A percentile compares a stretch with the other conserved stretches of the same genome.
phyloP scores from a whole-genome alignment of 2,113 vertebrate genomes.

The Dasypus novemcinctus region DNA sequence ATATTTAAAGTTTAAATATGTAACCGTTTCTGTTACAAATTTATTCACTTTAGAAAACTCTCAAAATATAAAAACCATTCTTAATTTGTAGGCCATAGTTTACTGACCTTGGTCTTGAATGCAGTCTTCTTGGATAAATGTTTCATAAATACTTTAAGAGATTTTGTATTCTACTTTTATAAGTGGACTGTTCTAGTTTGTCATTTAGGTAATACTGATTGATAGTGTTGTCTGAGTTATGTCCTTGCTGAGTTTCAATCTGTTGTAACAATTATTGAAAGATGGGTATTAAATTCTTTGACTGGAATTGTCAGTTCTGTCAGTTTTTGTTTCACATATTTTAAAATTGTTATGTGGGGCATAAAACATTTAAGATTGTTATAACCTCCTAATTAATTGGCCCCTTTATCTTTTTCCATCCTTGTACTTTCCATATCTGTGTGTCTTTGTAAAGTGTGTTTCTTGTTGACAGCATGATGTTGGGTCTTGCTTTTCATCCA shows the following conservation, averaged over 20 bases:
- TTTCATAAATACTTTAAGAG: neutral
- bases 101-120: neutral
- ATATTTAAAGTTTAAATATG: conserved; percentile 13
- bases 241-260: neutral
- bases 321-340: conserved; percentile 10
- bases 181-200: neutral
- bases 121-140: conserved; percentile 13
- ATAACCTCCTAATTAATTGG: neutral
- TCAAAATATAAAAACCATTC: conserved; percentile 18
- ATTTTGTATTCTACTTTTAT: neutral
- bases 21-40: neutral
- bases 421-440: conserved; percentile 19
- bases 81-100: neutral
- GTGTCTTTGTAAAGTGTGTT: neutral
- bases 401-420: neutral
- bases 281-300: neutral
- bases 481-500: neutral
- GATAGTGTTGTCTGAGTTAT: neutral
- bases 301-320: neutral
- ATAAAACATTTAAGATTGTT: conserved; percentile 24
- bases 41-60: neutral
- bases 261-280: conserved; percentile 17
- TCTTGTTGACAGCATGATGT: neutral
- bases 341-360: neutral
- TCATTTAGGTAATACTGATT: neutral